These are phyloP conservation scores for Grantiella picta DNA, from an alignment of 2,113 vertebrate species.

Conservation along the genomic window DNA sequence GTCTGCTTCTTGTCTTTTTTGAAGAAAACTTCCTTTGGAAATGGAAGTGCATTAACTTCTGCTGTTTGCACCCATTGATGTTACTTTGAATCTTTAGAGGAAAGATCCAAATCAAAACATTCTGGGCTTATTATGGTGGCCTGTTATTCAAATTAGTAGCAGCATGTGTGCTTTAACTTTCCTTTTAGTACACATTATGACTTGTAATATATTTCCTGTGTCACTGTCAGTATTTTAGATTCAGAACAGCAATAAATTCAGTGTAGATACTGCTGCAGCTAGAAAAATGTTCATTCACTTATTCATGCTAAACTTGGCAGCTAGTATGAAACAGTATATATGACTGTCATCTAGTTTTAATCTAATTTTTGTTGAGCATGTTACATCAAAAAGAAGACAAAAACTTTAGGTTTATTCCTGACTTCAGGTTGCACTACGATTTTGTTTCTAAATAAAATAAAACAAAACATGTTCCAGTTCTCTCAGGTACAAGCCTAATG, in stretches of 20 bases:
- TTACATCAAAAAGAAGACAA: background rate
- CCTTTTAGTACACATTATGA: background rate
- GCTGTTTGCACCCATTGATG: background rate
- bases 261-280: background rate
- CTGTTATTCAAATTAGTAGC: background rate
- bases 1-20: background rate
- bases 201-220: background rate
- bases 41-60: background rate
- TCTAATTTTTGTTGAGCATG: background rate
- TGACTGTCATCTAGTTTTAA: background rate
- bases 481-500: slow-evolving; percentile 13
- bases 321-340: background rate
- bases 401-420: background rate
- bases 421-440: background rate
- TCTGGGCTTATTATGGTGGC: background rate
- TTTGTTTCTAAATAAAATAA: slow-evolving; percentile 9
- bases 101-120: background rate
- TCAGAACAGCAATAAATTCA: slow-evolving; percentile 3
- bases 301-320: background rate
- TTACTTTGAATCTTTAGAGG: background rate
- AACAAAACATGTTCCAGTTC: background rate
- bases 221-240: background rate
- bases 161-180: background rate
- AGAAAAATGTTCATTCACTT: background rate
- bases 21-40: background rate